Conservation (phyloP, 2,888 invertebrate genomes). For the Xylocampa areola region DNA sequence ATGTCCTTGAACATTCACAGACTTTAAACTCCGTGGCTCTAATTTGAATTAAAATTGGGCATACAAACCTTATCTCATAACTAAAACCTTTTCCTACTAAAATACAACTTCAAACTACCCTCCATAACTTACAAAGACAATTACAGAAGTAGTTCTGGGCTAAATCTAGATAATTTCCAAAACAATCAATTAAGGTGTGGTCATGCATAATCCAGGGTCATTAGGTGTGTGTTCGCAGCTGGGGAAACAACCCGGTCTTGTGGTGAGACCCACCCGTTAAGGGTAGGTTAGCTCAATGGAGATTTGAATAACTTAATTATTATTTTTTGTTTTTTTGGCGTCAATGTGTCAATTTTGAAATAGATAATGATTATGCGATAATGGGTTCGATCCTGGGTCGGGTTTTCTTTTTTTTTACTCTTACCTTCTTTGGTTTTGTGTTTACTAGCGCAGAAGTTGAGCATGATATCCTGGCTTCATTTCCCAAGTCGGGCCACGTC, state of each 20-base stretch:
- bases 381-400: too few relatives aligned
- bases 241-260: slow-evolving; percentile 52
- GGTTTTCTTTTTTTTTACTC: too few relatives aligned
- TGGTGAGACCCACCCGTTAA: slow-evolving; percentile 23
- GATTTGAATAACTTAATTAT: slow-evolving; percentile 27
- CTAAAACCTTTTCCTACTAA: slow-evolving; percentile 13
- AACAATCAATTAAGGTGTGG: slow-evolving; percentile 59
- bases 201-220: slow-evolving; percentile 59
- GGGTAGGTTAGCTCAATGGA: slow-evolving; percentile 26
- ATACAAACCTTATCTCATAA: slow-evolving; percentile 11
- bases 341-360: too few relatives aligned
- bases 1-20: too few relatives aligned
- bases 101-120: slow-evolving; percentile 3
- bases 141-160: slow-evolving; percentile 38
- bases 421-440: too few relatives aligned
- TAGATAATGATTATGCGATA: too few relatives aligned
- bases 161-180: slow-evolving; percentile 50
- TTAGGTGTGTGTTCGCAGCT: slow-evolving; percentile 56
- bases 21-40: too few relatives aligned
- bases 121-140: slow-evolving; percentile 48
- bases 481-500: too few relatives aligned
- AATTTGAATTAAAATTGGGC: slow-evolving; percentile 16
- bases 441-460: too few relatives aligned
- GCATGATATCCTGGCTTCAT: too few relatives aligned
- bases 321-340: too few relatives aligned